Evolutionary conservation across 30 jellyfish, hydroid and myxozoan genomes (phyloP).

Genomic region (Hydra vulgaris): DNA sequence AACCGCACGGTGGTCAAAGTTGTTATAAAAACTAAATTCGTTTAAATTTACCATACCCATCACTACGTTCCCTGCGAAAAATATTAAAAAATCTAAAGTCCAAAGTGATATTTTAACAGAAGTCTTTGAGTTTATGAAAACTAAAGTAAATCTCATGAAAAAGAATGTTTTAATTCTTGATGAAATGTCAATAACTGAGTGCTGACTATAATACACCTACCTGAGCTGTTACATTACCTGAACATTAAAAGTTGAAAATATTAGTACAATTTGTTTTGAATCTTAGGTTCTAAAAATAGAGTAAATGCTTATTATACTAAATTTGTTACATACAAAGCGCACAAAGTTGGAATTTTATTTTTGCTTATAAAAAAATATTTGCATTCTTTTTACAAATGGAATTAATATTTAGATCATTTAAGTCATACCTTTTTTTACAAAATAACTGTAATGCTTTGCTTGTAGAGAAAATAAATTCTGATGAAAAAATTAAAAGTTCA

Average conservation of each 20-base stretch:
- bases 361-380: not conserved
- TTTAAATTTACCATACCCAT: not conserved
- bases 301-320: too few relatives aligned
- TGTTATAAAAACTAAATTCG: not conserved
- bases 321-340: too few relatives aligned
- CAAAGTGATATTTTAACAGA: not conserved
- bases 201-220: too few relatives aligned
- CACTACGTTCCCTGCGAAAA: not conserved
- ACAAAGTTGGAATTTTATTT: too few relatives aligned
- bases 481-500: not conserved
- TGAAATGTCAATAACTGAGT: not conserved
- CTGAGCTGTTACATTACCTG: too few relatives aligned
- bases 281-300: too few relatives aligned
- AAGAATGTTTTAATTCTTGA: not conserved
- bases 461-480: not conserved
- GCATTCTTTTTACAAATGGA: not conserved
- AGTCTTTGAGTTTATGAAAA: not conserved
- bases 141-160: not conserved
- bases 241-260: too few relatives aligned
- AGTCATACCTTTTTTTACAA: not conserved
- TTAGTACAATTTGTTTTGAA: too few relatives aligned
- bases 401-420: not conserved
- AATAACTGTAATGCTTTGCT: not conserved
- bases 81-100: not conserved
- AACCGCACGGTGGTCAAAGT: not conserved